These are phyloP conservation scores for Amniataba percoides DNA, from an alignment of 2,797 vertebrate genomes.

Conservation along the genomic window DNA sequence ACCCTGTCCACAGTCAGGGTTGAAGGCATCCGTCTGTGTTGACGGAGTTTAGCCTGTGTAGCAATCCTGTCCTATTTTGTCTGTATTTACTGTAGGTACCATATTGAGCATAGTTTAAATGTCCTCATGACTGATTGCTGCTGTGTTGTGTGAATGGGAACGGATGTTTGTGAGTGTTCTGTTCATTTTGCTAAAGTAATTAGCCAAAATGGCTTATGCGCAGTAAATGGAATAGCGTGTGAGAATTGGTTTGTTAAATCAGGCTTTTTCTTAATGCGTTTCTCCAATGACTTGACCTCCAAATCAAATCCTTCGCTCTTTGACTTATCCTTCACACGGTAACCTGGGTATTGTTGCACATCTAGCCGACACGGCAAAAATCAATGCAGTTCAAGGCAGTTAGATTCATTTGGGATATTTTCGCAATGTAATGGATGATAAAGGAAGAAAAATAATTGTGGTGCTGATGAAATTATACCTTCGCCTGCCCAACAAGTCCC, in stretches of 20 bases:
- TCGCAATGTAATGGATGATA: constrained; percentile 33
- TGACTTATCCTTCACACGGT: constrained; percentile 21
- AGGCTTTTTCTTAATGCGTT: constrained; percentile 35
- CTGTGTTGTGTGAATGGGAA: constrained; percentile 1
- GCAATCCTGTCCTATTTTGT: constrained; percentile 28
- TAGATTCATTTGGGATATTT: constrained; percentile 27
- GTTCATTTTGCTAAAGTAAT: neutral
- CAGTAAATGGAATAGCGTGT: constrained; percentile 6
- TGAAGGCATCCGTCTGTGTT: constrained; percentile 44
- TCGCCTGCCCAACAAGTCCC: constrained; percentile 54
- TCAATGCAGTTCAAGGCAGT: constrained; percentile 25
- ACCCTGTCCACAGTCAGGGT: constrained; percentile 34
- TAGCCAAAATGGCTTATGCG: neutral
- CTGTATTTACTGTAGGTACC: constrained; percentile 35
- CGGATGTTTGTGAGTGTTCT: neutral
- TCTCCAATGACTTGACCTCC: constrained; percentile 18
- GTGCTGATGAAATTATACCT: constrained; percentile 41
- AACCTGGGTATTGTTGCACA: constrained; percentile 35
- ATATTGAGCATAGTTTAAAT: constrained; percentile 40
- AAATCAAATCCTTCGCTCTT: constrained; percentile 21
- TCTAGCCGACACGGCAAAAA: constrained; percentile 36
- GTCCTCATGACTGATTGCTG: constrained; percentile 12
- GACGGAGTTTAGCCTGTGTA: constrained; percentile 23
- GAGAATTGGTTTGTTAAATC: constrained; percentile 22
- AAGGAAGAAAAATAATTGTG: constrained; percentile 47